phyloP scores from a whole-genome alignment of 2,113 vertebrate species.

The Trogon melanurus region DNA sequence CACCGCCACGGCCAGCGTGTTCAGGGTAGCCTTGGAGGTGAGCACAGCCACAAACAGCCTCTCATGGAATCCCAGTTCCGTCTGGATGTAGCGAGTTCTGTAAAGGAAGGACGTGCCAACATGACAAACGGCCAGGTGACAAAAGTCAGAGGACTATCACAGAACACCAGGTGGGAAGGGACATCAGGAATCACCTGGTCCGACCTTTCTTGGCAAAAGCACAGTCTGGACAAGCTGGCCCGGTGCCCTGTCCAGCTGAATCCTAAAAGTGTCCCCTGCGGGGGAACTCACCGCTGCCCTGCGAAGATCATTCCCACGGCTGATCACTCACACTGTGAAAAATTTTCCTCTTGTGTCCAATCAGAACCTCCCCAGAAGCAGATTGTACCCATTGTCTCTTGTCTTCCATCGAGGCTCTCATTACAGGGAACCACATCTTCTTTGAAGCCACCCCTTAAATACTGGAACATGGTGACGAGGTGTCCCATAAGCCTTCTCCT shows the following conservation, averaged over 20 bases:
- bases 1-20: conserved; percentile 90
- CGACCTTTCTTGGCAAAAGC: not conserved
- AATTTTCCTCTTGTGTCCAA: not conserved
- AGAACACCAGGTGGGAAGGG: not conserved
- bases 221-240: too few species aligned
- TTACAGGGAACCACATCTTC: not conserved
- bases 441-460: not conserved
- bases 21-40: conserved; percentile 89
- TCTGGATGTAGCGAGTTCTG: conserved; percentile 97
- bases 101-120: not conserved
- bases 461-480: not conserved
- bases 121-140: not conserved
- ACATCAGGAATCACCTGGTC: not conserved
- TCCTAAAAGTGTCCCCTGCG: too few species aligned
- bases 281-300: not conserved
- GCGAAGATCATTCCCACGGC: not conserved
- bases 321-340: not conserved
- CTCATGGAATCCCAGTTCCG: conserved; percentile 95
- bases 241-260: too few species aligned
- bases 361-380: not conserved
- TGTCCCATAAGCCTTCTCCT: not conserved
- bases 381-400: not conserved
- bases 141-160: not conserved
- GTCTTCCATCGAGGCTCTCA: not conserved
- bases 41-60: conserved; percentile 90